Conservation (phyloP, 2,888 invertebrate genomes). For the Phymatocera aterrima region DNA sequence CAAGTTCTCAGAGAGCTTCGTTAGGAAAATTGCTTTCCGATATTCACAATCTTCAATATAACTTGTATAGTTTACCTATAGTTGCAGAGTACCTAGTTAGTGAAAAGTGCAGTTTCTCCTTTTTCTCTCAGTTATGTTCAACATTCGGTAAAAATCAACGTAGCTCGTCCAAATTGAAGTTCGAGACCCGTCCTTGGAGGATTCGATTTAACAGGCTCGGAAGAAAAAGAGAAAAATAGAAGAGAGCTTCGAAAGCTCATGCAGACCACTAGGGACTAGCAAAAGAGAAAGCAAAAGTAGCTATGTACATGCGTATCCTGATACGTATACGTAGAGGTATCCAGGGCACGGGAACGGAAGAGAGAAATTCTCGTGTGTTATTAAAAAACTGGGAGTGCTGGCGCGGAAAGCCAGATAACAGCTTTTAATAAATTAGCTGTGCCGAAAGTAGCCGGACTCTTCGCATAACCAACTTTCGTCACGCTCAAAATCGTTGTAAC, state of each 20-base stretch:
- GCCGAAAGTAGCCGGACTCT: conserved; percentile 38
- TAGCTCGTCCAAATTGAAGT: not conserved
- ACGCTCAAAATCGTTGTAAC: conserved; percentile 33
- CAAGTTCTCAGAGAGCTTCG: too few species aligned
- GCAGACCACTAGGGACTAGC: not conserved
- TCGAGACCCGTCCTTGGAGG: not conserved
- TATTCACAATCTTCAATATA: too few species aligned
- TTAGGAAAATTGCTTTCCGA: too few species aligned
- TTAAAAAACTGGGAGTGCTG: conserved; percentile 42
- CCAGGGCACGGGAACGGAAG: conserved; percentile 51
- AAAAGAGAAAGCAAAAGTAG: conserved; percentile 27
- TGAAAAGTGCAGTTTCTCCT: too few species aligned
- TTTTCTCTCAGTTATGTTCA: too few species aligned
- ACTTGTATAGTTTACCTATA: too few species aligned
- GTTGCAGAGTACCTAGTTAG: too few species aligned
- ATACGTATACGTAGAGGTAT: conserved; percentile 42
- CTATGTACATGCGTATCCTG: conserved; percentile 35
- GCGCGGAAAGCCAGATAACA: conserved; percentile 39
- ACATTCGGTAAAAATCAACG: conserved; percentile 17
- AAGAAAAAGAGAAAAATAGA: conserved; percentile 51
- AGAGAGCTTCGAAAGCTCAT: conserved; percentile 42
- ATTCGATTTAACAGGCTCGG: conserved; percentile 38
- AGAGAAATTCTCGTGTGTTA: conserved; percentile 39
- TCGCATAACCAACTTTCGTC: conserved; percentile 42
- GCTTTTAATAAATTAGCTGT: conserved; percentile 39